Conservation (phyloP, 2,888 invertebrate species). For the Aphidoletes aphidimyza region DNA sequence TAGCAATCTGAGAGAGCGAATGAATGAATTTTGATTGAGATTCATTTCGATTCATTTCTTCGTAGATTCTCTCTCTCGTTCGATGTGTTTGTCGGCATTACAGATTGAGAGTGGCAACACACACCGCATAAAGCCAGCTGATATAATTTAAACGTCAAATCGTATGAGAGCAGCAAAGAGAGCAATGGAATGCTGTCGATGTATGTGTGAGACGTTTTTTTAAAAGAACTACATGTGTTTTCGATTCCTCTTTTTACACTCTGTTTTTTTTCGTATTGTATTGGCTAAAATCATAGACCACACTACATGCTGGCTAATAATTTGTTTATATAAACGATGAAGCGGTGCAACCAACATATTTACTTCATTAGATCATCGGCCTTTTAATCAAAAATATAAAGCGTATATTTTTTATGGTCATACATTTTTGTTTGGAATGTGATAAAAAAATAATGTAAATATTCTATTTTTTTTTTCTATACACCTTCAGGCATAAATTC, state of each 20-base stretch:
- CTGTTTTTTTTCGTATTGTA: not conserved
- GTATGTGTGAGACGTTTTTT: not conserved
- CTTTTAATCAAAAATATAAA: too few relatives aligned
- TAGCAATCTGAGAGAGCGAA: not conserved
- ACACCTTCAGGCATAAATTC: too few relatives aligned
- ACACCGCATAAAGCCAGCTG: slow-evolving; percentile 33
- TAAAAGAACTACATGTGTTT: slow-evolving; percentile 11
- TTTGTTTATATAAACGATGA: slow-evolving; percentile 32
- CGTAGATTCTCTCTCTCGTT: not conserved
- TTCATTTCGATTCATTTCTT: not conserved
- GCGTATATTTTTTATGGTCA: too few relatives aligned
- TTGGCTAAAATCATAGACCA: slow-evolving; percentile 13
- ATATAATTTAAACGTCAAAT: not conserved
- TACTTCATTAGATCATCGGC: not conserved
- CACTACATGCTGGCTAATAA: not conserved
- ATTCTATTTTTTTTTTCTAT: too few relatives aligned
- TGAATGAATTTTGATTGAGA: not conserved
- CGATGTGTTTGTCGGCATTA: not conserved
- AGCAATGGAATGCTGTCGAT: not conserved
- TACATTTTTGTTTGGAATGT: too few relatives aligned
- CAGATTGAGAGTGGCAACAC: not conserved
- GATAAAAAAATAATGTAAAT: too few relatives aligned
- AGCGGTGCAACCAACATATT: not conserved
- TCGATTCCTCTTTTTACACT: not conserved
- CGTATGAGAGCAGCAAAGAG: slow-evolving; percentile 5